A percentile compares a stretch with the other conserved stretches of the same genome.
Evolutionary conservation across 2,888 invertebrate species (phyloP).

Genomic region (Orchesella flavescens): DNA sequence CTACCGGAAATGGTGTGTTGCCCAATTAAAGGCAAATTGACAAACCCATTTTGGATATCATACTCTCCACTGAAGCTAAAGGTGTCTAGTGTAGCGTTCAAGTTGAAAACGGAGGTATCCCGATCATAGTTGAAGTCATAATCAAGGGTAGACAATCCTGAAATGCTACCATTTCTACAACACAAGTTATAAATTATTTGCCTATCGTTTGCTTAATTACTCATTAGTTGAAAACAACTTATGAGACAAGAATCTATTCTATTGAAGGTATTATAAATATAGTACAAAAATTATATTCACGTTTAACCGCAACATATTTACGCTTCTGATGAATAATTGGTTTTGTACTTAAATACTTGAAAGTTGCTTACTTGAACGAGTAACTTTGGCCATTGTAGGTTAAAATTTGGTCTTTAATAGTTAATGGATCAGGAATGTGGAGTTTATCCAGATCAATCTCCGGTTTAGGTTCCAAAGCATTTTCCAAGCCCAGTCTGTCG

Average conservation of each 20-base stretch:
- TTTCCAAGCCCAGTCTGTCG: too few relatives aligned
- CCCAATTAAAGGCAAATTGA: neutral
- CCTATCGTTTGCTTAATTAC: too few relatives aligned
- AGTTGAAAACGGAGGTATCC: neutral
- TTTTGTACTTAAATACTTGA: too few relatives aligned
- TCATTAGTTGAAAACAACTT: too few relatives aligned
- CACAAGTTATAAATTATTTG: neutral
- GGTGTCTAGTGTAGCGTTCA: neutral
- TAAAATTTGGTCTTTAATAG: too few relatives aligned
- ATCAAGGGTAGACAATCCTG: slow-evolving; percentile 13
- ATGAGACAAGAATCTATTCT: too few relatives aligned
- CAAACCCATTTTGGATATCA: slow-evolving; percentile 13
- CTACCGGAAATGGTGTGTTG: slow-evolving; percentile 17
- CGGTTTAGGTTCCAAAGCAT: too few relatives aligned
- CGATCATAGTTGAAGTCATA: neutral
- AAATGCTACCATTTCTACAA: slow-evolving; percentile 13
- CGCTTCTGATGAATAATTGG: neutral
- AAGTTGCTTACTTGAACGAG: slow-evolving; percentile 20
- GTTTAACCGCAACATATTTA: too few relatives aligned
- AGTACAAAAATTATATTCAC: too few relatives aligned
- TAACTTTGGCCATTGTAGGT: neutral
- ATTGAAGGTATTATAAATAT: too few relatives aligned
- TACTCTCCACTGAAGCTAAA: slow-evolving; percentile 11
- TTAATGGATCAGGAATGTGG: too few relatives aligned
- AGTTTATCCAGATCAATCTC: too few relatives aligned